Conservation (phyloP, 2,888 invertebrate species). For the Dicranocentrus wangi region DNA sequence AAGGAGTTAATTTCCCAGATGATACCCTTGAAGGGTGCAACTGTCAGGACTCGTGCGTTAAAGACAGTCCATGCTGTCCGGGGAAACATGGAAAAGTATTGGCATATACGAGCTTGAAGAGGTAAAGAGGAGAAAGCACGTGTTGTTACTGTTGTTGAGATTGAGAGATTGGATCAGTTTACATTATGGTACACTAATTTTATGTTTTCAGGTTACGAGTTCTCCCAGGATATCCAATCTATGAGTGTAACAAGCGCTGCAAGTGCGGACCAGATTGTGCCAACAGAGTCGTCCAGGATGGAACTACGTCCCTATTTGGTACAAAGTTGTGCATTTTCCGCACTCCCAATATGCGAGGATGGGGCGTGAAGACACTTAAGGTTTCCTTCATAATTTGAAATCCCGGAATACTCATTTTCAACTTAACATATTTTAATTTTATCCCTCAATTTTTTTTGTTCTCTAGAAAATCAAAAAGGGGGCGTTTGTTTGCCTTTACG, state of each 20-base stretch:
- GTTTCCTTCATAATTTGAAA: constrained; percentile 47
- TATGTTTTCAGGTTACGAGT: constrained; percentile 40
- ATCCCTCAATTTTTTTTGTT: constrained; percentile 11
- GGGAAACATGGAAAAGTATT: constrained; percentile 39
- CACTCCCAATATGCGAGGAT: constrained; percentile 91
- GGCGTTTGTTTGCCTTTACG: constrained; percentile 92
- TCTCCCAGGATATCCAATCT: constrained; percentile 76
- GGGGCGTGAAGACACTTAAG: constrained; percentile 91
- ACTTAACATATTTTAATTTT: too few relatives aligned
- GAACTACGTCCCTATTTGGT: constrained; percentile 73
- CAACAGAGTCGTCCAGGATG: constrained; percentile 79
- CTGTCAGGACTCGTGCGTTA: constrained; percentile 76
- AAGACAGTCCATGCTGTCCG: constrained; percentile 41
- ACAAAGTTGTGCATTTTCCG: constrained; percentile 86
- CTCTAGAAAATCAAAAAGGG: constrained; percentile 81
- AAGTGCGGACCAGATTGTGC: constrained; percentile 84
- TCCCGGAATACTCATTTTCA: not conserved
- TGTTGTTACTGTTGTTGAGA: not conserved
- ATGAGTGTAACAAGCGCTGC: constrained; percentile 93
- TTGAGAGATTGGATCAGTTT: not conserved
- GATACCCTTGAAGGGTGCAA: constrained; percentile 89
- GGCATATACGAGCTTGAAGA: constrained; percentile 36
- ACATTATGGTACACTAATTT: not conserved
- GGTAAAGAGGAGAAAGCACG: constrained; percentile 21
- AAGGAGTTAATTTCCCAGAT: constrained; percentile 81